These are phyloP conservation scores for Mnemiopsis leidyi DNA, from an alignment of 37 sponge, comb jelly and placozoan genomes.

Conservation along the genomic window DNA sequence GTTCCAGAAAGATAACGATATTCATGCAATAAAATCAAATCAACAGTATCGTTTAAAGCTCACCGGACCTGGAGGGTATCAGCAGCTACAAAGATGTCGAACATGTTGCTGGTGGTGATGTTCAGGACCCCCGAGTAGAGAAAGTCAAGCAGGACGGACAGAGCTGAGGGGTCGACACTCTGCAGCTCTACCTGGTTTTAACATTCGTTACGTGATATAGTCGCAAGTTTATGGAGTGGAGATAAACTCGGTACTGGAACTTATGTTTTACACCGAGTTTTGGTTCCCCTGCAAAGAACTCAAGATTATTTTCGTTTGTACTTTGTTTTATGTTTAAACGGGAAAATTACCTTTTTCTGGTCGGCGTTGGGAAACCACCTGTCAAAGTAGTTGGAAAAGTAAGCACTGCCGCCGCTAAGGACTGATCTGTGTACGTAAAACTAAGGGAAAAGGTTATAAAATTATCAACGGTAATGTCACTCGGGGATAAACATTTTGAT, in stretches of 20 bases:
- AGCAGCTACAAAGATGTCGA: conserved; percentile 55
- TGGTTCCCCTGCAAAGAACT: too few relatives aligned
- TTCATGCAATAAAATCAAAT: background rate
- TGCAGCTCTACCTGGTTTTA: background rate
- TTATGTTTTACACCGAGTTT: too few relatives aligned
- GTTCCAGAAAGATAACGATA: background rate
- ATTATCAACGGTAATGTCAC: too few relatives aligned
- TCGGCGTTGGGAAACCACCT: conserved; percentile 29
- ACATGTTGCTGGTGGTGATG: conserved; percentile 50
- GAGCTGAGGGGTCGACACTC: conserved; percentile 35
- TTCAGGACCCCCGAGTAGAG: conserved; percentile 62
- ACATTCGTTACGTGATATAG: too few relatives aligned
- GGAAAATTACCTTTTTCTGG: background rate
- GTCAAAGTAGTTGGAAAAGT: conserved; percentile 47
- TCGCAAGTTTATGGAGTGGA: too few relatives aligned
- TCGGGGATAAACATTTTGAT: too few relatives aligned
- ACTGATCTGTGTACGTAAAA: conserved; percentile 49
- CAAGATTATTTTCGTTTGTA: too few relatives aligned
- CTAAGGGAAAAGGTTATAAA: background rate
- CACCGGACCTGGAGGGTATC: conserved; percentile 33
- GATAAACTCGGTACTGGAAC: too few relatives aligned
- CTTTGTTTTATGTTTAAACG: too few relatives aligned
- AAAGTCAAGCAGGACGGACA: conserved; percentile 51
- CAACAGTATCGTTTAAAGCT: background rate
- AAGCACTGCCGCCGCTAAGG: conserved; percentile 33